Conservation (phyloP, 2,797 vertebrate species). For the Macropus fuliginosus region DNA sequence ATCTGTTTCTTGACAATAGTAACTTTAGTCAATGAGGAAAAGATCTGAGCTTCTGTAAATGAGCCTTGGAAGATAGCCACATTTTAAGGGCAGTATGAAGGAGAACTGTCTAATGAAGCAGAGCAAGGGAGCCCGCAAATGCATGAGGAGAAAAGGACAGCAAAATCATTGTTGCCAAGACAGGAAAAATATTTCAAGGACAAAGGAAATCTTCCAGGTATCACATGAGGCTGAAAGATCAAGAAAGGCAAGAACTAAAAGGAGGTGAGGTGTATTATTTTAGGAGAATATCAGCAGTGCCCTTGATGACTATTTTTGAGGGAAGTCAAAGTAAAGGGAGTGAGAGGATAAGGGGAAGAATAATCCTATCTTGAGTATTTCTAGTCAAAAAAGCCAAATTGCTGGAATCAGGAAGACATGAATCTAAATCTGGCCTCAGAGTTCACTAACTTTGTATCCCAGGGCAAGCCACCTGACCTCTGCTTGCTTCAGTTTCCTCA, state of each 20-base stretch:
- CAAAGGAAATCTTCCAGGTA: neutral
- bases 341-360: neutral
- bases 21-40: neutral
- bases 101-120: neutral
- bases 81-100: neutral
- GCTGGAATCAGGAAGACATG: neutral
- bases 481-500: neutral
- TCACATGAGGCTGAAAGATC: conserved; percentile 26
- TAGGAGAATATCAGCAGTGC: neutral
- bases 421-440: neutral
- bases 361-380: neutral
- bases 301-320: neutral
- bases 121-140: conserved; percentile 4
- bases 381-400: neutral
- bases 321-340: neutral
- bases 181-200: conserved; percentile 22
- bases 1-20: neutral
- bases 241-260: conserved; percentile 42
- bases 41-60: neutral
- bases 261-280: neutral
- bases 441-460: neutral
- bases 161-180: neutral
- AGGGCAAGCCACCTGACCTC: neutral
- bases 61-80: neutral
- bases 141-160: neutral